These are phyloP conservation scores for Lepidocyrtoides sp. DNA, from an alignment of 2,888 invertebrate genomes.

Conservation along the genomic window DNA sequence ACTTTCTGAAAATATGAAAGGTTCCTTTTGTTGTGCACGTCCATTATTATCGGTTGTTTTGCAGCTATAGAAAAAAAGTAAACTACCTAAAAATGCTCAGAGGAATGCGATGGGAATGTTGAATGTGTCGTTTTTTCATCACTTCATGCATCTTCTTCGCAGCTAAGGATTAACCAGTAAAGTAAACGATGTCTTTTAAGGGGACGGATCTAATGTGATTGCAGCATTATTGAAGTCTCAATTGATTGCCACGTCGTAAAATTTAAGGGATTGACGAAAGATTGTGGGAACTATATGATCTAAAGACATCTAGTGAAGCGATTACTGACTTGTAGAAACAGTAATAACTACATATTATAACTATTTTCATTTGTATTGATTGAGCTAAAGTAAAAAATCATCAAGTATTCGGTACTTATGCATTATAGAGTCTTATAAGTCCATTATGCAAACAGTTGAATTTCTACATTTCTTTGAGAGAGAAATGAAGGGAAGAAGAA, in stretches of 20 bases:
- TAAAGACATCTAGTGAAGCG: background rate
- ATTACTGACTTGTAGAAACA: background rate
- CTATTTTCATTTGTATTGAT: background rate
- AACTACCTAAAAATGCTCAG: background rate
- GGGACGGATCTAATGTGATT: background rate
- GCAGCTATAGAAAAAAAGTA: background rate
- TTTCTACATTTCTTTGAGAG: background rate
- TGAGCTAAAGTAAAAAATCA: background rate
- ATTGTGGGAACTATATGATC: too few relatives aligned
- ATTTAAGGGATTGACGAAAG: background rate
- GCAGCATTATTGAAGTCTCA: background rate
- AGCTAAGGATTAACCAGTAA: slow-evolving; percentile 28
- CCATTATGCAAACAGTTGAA: background rate
- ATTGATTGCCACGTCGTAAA: slow-evolving; percentile 42
- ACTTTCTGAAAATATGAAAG: slow-evolving; percentile 1
- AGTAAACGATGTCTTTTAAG: background rate
- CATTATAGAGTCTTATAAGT: background rate
- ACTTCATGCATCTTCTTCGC: slow-evolving; percentile 65
- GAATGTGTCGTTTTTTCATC: slow-evolving; percentile 39
- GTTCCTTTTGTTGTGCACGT: slow-evolving; percentile 17
- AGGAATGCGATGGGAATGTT: slow-evolving; percentile 60
- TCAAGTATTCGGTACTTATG: background rate
- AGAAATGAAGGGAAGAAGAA: background rate
- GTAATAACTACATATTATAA: background rate
- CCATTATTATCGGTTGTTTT: slow-evolving; percentile 16